Evolutionary conservation across 2,888 invertebrate species (phyloP).

Genomic region (Aspidiotus destructor): DNA sequence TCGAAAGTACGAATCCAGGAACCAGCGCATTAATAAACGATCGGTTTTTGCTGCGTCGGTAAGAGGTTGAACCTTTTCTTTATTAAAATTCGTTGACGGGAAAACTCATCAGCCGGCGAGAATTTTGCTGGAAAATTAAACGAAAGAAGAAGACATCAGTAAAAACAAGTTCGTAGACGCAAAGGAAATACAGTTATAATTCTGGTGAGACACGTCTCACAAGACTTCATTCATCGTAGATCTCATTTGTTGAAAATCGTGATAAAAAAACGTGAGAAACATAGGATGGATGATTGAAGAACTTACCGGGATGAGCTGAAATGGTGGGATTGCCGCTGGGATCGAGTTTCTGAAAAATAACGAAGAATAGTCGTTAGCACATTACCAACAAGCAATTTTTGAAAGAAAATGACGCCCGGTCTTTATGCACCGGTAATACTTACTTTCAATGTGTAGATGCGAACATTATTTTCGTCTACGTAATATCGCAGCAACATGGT

Average conservation of each 20-base stretch:
- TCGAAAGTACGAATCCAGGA: too few relatives aligned
- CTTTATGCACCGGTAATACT: constrained; percentile 35
- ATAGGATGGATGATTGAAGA: constrained; percentile 8
- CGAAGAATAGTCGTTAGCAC: neutral
- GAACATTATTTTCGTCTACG: constrained; percentile 63
- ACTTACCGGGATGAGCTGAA: constrained; percentile 75
- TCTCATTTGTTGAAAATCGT: neutral
- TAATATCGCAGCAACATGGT: constrained; percentile 68
- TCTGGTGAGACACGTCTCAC: neutral
- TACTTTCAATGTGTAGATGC: constrained; percentile 80
- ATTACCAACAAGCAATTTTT: neutral
- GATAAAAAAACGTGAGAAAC: neutral
- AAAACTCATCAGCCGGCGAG: constrained; percentile 90
- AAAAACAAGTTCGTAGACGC: neutral
- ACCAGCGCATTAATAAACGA: constrained; percentile 48
- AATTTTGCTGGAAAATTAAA: constrained; percentile 63
- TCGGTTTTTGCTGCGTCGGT: constrained; percentile 70
- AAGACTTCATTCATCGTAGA: neutral
- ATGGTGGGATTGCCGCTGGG: constrained; percentile 69
- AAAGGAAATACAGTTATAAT: constrained; percentile 3
- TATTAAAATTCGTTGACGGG: constrained; percentile 73
- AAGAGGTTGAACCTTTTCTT: constrained; percentile 83
- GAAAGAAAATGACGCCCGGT: neutral
- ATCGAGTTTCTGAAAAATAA: constrained; percentile 56
- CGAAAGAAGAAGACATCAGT: constrained; percentile 33